Conservation (phyloP, 2,113 vertebrate species). For the Limanda limanda region DNA sequence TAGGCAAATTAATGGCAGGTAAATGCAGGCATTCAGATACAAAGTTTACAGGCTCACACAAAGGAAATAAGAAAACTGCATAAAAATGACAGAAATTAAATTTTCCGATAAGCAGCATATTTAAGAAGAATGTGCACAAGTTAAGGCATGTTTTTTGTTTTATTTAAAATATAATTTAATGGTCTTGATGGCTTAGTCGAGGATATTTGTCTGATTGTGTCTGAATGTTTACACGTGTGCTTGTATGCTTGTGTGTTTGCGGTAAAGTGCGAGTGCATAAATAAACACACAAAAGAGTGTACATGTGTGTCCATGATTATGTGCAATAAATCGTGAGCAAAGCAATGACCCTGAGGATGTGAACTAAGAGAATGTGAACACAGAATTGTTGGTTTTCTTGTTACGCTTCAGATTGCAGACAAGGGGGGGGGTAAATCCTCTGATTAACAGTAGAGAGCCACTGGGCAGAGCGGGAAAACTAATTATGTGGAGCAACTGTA, state of each 20-base stretch:
- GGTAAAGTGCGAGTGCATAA: constrained; percentile 15
- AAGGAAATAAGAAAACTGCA: constrained; percentile 55
- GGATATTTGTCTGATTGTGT: constrained; percentile 27
- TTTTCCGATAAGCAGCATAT: constrained; percentile 50
- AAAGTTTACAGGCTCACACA: constrained; percentile 71
- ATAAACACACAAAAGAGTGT: constrained; percentile 9
- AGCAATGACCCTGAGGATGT: constrained; percentile 73
- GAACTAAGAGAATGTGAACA: constrained; percentile 71
- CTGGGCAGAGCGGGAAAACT: constrained; percentile 22
- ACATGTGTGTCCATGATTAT: constrained; percentile 39
- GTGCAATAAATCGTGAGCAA: constrained; percentile 72
- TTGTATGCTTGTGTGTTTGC: constrained; percentile 34
- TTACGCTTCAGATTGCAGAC: constrained; percentile 18
- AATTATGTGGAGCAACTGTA: constrained; percentile 46
- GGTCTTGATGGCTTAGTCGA: not conserved
- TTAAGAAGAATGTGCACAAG: constrained; percentile 33
- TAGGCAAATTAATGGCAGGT: constrained; percentile 32
- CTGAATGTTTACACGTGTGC: constrained; percentile 30
- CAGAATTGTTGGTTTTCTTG: constrained; percentile 54
- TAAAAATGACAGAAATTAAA: constrained; percentile 19
- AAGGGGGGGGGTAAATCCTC: constrained; percentile 16
- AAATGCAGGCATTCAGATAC: constrained; percentile 63
- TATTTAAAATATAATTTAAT: not conserved
- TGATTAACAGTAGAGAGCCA: constrained; percentile 16
- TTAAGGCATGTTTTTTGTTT: constrained; percentile 55